A percentile compares a stretch with the other conserved stretches of the same genome.
These are phyloP conservation scores for Volucella inflata DNA, from an alignment of 2,888 invertebrate species.

Conservation along the genomic window DNA sequence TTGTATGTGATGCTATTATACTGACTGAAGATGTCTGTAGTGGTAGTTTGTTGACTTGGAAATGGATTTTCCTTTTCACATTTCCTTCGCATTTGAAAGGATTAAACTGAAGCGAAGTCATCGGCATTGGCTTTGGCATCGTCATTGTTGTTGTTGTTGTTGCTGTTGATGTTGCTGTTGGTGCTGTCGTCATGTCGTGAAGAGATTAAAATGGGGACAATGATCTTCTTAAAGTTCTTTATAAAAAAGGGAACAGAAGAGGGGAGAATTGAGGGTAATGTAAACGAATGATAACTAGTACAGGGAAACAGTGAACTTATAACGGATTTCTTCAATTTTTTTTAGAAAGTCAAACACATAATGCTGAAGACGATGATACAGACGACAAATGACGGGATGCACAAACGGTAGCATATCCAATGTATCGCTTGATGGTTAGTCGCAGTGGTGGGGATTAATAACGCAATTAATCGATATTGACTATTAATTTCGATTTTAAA, in stretches of 20 bases:
- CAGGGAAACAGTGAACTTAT: slow-evolving; percentile 60
- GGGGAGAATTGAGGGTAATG: slow-evolving; percentile 30
- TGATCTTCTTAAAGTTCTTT: slow-evolving; percentile 64
- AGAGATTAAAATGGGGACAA: slow-evolving; percentile 72
- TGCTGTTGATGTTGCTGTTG: slow-evolving; percentile 14
- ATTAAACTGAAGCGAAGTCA: slow-evolving; percentile 60
- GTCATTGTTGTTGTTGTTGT: slow-evolving; percentile 11
- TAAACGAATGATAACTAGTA: slow-evolving; percentile 57
- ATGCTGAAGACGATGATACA: background rate
- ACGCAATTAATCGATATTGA: background rate
- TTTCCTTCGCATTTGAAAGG: slow-evolving; percentile 63
- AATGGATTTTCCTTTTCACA: slow-evolving; percentile 66
- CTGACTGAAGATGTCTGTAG: background rate
- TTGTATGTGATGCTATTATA: slow-evolving; percentile 19
- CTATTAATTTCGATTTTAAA: too few relatives aligned
- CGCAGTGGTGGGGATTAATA: slow-evolving; percentile 22
- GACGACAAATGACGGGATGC: slow-evolving; percentile 12
- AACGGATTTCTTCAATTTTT: slow-evolving; percentile 68
- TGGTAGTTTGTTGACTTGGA: slow-evolving; percentile 43
- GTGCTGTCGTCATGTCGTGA: slow-evolving; percentile 38
- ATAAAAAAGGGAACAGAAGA: slow-evolving; percentile 5
- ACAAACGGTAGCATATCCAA: slow-evolving; percentile 35
- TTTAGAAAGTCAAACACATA: slow-evolving; percentile 64
- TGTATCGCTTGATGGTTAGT: slow-evolving; percentile 34
- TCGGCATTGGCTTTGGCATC: slow-evolving; percentile 1